Conservation (phyloP, 2,888 invertebrate genomes). For the Conus canariensis region DNA sequence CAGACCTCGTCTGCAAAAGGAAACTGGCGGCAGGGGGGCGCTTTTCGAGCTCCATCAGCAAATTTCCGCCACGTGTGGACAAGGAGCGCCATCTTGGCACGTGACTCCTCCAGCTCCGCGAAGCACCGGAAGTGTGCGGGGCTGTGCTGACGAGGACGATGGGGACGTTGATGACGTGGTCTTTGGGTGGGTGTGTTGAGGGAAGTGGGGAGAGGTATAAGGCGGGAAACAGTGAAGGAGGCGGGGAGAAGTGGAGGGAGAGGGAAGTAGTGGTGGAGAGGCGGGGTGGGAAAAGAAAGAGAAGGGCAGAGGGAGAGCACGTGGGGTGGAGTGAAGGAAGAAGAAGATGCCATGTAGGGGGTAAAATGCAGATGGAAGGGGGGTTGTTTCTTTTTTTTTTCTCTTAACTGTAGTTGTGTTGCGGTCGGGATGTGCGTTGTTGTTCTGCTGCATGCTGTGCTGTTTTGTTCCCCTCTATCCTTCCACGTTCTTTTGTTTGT, state of each 20-base stretch:
- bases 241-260: background rate
- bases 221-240: background rate
- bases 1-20: conserved; percentile 16
- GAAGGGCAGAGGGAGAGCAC: too few relatives aligned
- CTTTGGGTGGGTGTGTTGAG: background rate
- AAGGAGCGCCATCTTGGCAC: conserved; percentile 28
- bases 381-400: too few relatives aligned
- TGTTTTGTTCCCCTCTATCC: too few relatives aligned
- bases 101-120: conserved; percentile 17
- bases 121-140: conserved; percentile 10
- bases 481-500: too few relatives aligned
- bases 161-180: background rate
- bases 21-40: conserved; percentile 31
- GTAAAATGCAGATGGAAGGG: too few relatives aligned
- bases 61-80: conserved; percentile 40
- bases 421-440: too few relatives aligned
- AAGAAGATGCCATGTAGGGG: too few relatives aligned
- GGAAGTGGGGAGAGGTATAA: background rate
- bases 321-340: too few relatives aligned
- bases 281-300: too few relatives aligned
- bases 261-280: too few relatives aligned
- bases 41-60: conserved; percentile 43
- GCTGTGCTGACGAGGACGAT: conserved; percentile 15
- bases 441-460: too few relatives aligned
- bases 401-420: too few relatives aligned